phyloP scores from a whole-genome alignment of 2,888 invertebrate genomes.

The Stenchaetothrips biformis region DNA sequence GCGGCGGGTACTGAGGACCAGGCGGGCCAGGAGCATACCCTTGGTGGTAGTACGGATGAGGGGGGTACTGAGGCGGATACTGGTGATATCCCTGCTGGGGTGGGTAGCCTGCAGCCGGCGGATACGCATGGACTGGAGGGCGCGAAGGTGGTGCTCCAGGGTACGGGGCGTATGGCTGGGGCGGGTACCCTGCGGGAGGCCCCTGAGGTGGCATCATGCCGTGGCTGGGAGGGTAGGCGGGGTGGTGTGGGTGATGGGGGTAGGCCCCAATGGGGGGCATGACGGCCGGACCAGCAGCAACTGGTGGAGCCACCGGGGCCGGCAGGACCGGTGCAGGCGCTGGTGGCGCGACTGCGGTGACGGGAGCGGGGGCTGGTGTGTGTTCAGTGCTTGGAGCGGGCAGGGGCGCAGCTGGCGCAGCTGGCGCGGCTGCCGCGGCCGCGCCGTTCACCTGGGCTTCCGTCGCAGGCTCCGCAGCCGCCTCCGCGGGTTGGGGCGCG shows the following conservation, averaged over 20 bases:
- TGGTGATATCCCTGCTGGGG: slow-evolving; percentile 36
- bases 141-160: slow-evolving; percentile 36
- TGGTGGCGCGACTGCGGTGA: slow-evolving; percentile 42
- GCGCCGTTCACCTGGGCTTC: slow-evolving; percentile 24
- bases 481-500: slow-evolving; percentile 39
- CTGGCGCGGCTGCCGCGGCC: slow-evolving; percentile 26
- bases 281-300: slow-evolving; percentile 39
- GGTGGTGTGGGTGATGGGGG: slow-evolving; percentile 32
- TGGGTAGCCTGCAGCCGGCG: slow-evolving; percentile 28
- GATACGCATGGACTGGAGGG: slow-evolving; percentile 26
- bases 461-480: slow-evolving; percentile 38
- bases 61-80: slow-evolving; percentile 52
- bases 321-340: slow-evolving; percentile 40
- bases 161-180: slow-evolving; percentile 43
- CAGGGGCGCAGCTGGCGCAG: slow-evolving; percentile 26
- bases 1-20: slow-evolving; percentile 54
- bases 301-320: slow-evolving; percentile 40
- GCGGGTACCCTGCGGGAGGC: slow-evolving; percentile 37
- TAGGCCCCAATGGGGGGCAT: slow-evolving; percentile 36
- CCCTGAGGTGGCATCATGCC: slow-evolving; percentile 39
- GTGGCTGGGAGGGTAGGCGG: slow-evolving; percentile 34
- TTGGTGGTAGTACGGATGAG: slow-evolving; percentile 48
- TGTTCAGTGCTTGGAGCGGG: slow-evolving; percentile 19
- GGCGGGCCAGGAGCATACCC: slow-evolving; percentile 51
- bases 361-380: slow-evolving; percentile 35